These are phyloP conservation scores for Rhopalosiphum nymphaeae DNA, from an alignment of 2,888 invertebrate genomes.

Conservation along the genomic window DNA sequence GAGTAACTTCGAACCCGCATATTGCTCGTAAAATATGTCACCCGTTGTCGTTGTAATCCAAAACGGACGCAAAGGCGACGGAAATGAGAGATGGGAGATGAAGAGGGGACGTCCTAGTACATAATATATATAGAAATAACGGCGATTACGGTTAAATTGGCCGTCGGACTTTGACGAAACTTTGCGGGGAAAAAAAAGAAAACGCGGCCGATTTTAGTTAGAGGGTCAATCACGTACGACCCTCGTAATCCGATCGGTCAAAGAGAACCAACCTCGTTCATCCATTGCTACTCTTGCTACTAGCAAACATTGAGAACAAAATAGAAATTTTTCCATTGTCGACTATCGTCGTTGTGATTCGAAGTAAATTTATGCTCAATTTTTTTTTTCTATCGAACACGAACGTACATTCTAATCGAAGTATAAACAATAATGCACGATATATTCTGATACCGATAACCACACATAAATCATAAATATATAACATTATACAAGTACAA, in stretches of 20 bases:
- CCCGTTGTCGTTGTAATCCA: conserved; percentile 25
- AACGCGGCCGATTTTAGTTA: conserved; percentile 7
- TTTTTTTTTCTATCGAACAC: not conserved
- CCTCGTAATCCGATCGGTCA: conserved; percentile 56
- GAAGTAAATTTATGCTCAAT: not conserved
- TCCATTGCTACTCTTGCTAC: not conserved
- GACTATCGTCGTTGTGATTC: not conserved
- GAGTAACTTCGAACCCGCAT: not conserved
- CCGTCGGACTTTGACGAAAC: conserved; percentile 38
- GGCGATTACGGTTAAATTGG: conserved; percentile 26
- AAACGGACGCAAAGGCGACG: conserved; percentile 13
- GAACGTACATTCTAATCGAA: not conserved
- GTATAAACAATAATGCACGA: not conserved
- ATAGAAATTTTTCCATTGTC: not conserved
- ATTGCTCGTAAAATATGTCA: conserved; percentile 34
- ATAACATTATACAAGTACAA: not conserved
- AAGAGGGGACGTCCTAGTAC: not conserved
- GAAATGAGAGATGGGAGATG: not conserved
- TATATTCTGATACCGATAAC: not conserved
- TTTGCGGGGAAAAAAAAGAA: not conserved
- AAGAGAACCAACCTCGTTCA: not conserved
- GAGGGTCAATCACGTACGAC: conserved; percentile 50
- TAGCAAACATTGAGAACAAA: not conserved
- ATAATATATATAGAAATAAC: not conserved
- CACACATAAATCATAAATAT: not conserved